Evolutionary conservation across 2,888 invertebrate species (phyloP).

Genomic region (Halictus quadricinctus): DNA sequence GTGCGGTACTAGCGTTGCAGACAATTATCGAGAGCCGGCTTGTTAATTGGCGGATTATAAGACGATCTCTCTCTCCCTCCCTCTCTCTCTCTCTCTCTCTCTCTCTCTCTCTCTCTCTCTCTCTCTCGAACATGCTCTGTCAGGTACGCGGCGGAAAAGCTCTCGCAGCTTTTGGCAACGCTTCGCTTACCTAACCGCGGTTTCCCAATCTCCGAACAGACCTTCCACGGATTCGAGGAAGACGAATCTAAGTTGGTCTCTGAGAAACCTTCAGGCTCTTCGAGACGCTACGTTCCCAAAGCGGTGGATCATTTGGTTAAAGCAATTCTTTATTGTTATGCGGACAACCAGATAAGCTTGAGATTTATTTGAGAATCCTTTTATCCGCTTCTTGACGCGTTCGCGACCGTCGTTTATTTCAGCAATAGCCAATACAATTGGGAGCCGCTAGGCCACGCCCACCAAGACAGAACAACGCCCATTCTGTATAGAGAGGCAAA

Average conservation of each 20-base stretch:
- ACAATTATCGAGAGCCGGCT: background rate
- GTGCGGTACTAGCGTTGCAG: background rate
- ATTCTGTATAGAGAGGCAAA: background rate
- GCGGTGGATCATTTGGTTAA: background rate
- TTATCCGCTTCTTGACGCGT: too few species aligned
- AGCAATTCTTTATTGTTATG: background rate
- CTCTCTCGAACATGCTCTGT: background rate
- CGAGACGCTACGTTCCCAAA: background rate
- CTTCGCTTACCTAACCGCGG: conserved; percentile 5
- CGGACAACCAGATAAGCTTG: background rate
- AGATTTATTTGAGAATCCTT: background rate
- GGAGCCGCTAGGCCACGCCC: background rate
- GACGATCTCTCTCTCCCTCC: background rate
- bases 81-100: background rate
- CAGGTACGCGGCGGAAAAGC: background rate
- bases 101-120: too few species aligned
- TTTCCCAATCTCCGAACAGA: conserved; percentile 4
- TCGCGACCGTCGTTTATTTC: too few species aligned
- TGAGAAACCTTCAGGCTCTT: background rate
- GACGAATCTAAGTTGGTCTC: background rate
- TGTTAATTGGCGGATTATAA: background rate
- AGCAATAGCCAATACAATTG: too few species aligned
- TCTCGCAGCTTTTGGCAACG: conserved; percentile 9
- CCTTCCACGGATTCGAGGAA: conserved; percentile 3
- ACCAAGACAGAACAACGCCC: background rate